Evolutionary conservation across 2,113 vertebrate genomes (phyloP).

Genomic region (Ia io): DNA sequence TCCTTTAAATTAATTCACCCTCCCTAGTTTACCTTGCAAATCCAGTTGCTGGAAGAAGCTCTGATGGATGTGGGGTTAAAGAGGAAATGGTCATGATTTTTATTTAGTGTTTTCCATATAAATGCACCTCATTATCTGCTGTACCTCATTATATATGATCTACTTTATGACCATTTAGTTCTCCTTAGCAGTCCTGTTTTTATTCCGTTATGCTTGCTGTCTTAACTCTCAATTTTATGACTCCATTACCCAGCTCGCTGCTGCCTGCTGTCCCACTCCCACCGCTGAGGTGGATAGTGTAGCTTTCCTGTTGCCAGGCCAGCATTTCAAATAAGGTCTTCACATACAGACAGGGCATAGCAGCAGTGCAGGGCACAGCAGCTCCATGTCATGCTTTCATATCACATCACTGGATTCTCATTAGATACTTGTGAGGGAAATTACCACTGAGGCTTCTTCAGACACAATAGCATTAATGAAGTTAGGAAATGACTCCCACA

Average conservation of each 20-base stretch:
- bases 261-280: background rate
- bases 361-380: background rate
- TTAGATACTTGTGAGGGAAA: constrained; percentile 71
- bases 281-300: constrained; percentile 11
- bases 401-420: constrained; percentile 67
- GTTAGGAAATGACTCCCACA: constrained; percentile 77
- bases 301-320: background rate
- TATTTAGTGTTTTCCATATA: constrained; percentile 74
- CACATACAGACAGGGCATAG: background rate
- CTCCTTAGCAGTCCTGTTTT: constrained; percentile 66
- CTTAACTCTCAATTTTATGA: constrained; percentile 68
- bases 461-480: constrained; percentile 77
- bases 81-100: constrained; percentile 68
- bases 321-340: constrained; percentile 41
- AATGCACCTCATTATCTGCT: constrained; percentile 70
- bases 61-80: constrained; percentile 66
- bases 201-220: constrained; percentile 69
- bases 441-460: constrained; percentile 71
- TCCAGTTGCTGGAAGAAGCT: constrained; percentile 49
- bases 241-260: constrained; percentile 50
- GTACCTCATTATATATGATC: constrained; percentile 68
- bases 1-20: constrained; percentile 55
- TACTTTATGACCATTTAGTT: constrained; percentile 68
- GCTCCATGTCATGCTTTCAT: constrained; percentile 34
- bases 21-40: constrained; percentile 61